Base-by-base conservation (phyloP, 2,888 invertebrate genomes). In the Amiota minor region DNA sequence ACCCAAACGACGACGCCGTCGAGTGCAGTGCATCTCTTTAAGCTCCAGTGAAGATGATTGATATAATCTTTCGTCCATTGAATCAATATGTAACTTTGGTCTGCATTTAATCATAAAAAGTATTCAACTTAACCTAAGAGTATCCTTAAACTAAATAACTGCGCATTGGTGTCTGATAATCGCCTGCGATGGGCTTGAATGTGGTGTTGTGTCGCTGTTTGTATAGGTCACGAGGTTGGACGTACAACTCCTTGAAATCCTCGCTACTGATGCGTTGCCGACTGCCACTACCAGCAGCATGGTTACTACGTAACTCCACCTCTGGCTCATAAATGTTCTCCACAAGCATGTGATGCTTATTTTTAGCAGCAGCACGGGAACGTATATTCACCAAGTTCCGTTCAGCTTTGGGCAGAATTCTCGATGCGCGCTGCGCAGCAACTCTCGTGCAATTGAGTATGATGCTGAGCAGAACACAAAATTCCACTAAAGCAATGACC, bases 371-470 rank as follows among this genome's bases (percentile, higher is more conserved):
- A 0, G 79, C 79, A 35, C 78, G 73, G 35, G 77, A 72, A 47
- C 75, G 76, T 76, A 81, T 80, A 69, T 74, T 79, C 10, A 79
- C 68, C 59, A 79, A 77, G 61, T 78, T 79, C 11, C 82, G 79
- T 6, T 18, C 46, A 18, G 4, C 64, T 10, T 56, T 72, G 14
- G 79, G 77, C 3, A 78, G 35, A 1, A 75, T 68, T 3, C 35
- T 76, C 6, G 35, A 35, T 2, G 86, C 82, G 2, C 82, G 78
- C 2, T 79, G 81, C 0, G 79, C 78, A 0, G 89, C 83, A 0
- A 93, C 90, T 75, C 92, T 92, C 14, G 94, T 93, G 82, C 95
- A 95, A 1, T 93, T 93, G 72, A 95, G 90, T 16, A 95, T 91
- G 0, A 94, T 94, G 85, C 93, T 93, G 8, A 95, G 89, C 9